Percentiles rank a stretch among this genome's conserved stretches.
These are phyloP conservation scores for Palythoa heliodiscus DNA, from an alignment of 92 coral and sea anemone genomes.

Conservation along the genomic window DNA sequence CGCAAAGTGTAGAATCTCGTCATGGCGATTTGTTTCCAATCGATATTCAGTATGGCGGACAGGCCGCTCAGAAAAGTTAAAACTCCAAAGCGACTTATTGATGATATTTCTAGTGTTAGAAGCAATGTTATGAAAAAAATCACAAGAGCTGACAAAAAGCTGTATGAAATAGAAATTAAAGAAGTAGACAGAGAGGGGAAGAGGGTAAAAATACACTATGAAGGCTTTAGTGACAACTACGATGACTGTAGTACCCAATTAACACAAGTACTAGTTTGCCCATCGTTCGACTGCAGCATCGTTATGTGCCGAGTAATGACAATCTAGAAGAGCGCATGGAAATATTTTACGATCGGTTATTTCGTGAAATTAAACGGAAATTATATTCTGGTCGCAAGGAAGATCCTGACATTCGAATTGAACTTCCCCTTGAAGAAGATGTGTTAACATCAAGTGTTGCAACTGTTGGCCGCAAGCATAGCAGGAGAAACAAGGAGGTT, in stretches of 20 bases:
- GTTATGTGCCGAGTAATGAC: constrained; percentile 17
- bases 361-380: constrained; percentile 51
- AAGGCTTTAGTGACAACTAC: constrained; percentile 41
- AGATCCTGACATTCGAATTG: constrained; percentile 53
- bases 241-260: constrained; percentile 58
- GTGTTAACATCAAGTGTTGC: constrained; percentile 61
- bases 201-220: constrained; percentile 56
- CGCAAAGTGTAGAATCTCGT: neutral
- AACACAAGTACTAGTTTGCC: constrained; percentile 13
- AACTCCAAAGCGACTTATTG: constrained; percentile 8
- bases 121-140: neutral
- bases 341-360: constrained; percentile 31
- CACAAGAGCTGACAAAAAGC: constrained; percentile 24
- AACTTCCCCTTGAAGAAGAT: constrained; percentile 53
- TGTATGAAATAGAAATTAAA: constrained; percentile 45
- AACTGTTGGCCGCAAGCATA: constrained; percentile 12
- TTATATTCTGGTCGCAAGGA: constrained; percentile 54
- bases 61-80: neutral
- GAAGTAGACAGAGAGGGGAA: constrained; percentile 56
- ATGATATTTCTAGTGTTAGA: neutral
- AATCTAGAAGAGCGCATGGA: constrained; percentile 45
- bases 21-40: constrained; percentile 2
- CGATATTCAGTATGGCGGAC: constrained; percentile 6
- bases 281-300: neutral
- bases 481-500: constrained; percentile 53